Conservation (phyloP, 2,113 vertebrate species). For the Equus przewalskii region DNA sequence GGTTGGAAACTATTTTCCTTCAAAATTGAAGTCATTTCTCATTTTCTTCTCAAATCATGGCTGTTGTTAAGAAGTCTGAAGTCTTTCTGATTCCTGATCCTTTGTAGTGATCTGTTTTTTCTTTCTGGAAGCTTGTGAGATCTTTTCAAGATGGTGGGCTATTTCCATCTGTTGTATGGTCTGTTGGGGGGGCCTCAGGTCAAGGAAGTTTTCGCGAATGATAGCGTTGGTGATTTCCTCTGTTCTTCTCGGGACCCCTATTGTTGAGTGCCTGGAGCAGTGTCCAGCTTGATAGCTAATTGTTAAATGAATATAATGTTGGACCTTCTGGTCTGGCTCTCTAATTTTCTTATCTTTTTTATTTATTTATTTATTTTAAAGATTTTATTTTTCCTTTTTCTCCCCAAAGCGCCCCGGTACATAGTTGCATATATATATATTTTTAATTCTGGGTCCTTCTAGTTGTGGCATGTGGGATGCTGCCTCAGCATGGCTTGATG, state of each 20-base stretch:
- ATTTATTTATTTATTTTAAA: too few species aligned
- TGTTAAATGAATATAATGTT: neutral
- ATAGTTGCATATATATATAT: too few species aligned
- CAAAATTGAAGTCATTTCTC: neutral
- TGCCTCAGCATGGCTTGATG: too few species aligned
- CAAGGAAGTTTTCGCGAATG: neutral
- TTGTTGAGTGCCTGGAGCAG: neutral
- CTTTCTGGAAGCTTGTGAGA: neutral
- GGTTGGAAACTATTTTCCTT: neutral
- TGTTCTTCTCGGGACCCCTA: neutral
- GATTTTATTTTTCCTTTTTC: too few species aligned
- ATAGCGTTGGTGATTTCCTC: neutral
- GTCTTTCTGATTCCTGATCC: neutral
- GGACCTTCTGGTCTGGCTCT: neutral
- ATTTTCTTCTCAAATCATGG: neutral
- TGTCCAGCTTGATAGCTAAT: neutral
- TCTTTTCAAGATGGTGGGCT: neutral
- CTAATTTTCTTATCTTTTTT: neutral
- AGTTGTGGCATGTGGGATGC: too few species aligned
- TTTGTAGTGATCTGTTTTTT: neutral
- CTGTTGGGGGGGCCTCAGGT: neutral
- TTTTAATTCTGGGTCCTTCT: too few species aligned
- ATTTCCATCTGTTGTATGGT: neutral
- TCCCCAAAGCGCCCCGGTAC: too few species aligned
- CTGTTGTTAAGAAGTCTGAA: neutral